phyloP scores from a whole-genome alignment of 2,113 vertebrate species.

The Ivindomyrus marchei region DNA sequence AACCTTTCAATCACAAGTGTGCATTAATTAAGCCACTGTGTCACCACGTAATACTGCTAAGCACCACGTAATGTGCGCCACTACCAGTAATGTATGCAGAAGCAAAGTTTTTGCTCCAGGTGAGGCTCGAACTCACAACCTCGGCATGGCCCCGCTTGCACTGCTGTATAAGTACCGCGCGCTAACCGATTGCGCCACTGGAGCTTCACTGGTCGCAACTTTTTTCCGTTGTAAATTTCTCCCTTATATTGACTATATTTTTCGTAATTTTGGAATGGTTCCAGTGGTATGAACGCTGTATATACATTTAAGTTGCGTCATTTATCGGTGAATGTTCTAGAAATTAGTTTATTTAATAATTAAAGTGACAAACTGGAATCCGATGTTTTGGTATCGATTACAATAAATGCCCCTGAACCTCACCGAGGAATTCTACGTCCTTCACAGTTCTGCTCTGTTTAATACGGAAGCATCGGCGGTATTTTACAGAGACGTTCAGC shows the following conservation, averaged over 20 bases:
- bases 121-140: conserved; percentile 99
- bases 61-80: too few relatives aligned
- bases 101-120: conserved; percentile 77
- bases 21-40: too few relatives aligned
- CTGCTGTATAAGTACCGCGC: conserved; percentile 97
- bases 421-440: not conserved
- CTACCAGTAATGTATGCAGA: too few relatives aligned
- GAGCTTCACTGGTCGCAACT: conserved; percentile 44
- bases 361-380: not conserved
- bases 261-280: not conserved
- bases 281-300: not conserved
- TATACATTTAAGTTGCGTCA: not conserved
- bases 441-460: not conserved
- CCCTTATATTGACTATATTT: not conserved
- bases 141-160: conserved; percentile 84
- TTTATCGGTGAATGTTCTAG: not conserved
- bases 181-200: conserved; percentile 99
- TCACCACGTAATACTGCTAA: too few relatives aligned
- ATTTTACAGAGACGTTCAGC: not conserved
- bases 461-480: not conserved
- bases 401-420: not conserved
- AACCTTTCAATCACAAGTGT: too few relatives aligned
- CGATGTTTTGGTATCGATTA: not conserved
- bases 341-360: not conserved
- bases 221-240: not conserved